phyloP scores from a whole-genome alignment of 2,113 vertebrate genomes.

The Ginglymostoma cirratum region DNA sequence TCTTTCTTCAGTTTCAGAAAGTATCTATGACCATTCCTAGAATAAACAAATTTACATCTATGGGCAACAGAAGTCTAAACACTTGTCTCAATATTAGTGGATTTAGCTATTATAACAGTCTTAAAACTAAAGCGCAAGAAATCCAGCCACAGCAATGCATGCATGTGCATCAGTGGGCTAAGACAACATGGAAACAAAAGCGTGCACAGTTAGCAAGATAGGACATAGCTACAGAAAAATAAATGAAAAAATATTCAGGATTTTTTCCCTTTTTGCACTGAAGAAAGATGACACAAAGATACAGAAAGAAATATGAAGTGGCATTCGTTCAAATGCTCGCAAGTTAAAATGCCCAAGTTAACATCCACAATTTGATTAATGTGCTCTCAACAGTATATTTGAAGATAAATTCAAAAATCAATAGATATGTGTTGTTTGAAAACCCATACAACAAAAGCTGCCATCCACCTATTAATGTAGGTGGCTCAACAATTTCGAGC shows the following conservation, averaged over 20 bases:
- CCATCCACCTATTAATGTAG: slow-evolving; percentile 37
- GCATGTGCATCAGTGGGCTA: background rate
- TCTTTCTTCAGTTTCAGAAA: background rate
- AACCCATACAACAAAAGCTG: slow-evolving; percentile 36
- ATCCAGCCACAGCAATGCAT: background rate
- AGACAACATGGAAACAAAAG: background rate
- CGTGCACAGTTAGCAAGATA: background rate
- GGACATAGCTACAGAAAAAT: background rate
- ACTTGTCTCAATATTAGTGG: background rate
- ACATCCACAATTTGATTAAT: slow-evolving; percentile 35
- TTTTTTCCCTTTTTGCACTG: background rate
- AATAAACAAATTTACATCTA: background rate
- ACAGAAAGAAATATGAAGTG: slow-evolving; percentile 36
- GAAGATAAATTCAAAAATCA: slow-evolving; percentile 38
- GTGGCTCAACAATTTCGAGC: slow-evolving; percentile 29
- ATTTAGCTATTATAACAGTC: background rate
- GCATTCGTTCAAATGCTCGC: slow-evolving; percentile 14
- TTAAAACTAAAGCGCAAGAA: background rate
- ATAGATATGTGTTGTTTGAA: slow-evolving; percentile 36
- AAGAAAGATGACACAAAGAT: slow-evolving; percentile 33
- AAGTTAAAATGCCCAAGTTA: slow-evolving; percentile 35
- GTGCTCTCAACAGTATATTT: slow-evolving; percentile 29
- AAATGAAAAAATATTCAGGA: slow-evolving; percentile 12
- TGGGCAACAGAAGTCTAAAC: background rate
- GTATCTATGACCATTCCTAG: too few relatives aligned